Conservation (phyloP, 1,140 invertebrate genomes). For the Dryas iulia region DNA sequence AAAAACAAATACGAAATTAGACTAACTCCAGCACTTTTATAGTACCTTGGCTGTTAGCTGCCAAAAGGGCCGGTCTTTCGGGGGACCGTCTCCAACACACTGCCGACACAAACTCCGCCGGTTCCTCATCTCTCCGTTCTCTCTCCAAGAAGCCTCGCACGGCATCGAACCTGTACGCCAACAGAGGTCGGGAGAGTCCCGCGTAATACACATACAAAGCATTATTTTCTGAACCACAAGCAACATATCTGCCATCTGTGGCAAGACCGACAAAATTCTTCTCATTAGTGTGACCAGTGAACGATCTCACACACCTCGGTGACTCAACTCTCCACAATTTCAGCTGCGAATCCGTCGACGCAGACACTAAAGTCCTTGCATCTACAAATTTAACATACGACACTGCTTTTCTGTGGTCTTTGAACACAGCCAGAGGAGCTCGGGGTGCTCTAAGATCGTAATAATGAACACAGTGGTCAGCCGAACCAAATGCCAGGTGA, state of each 20-base stretch:
- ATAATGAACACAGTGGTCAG: slow-evolving; percentile 98
- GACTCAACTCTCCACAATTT: slow-evolving; percentile 95
- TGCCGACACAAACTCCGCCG: slow-evolving; percentile 96
- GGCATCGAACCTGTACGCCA: slow-evolving; percentile 94
- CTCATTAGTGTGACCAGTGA: slow-evolving; percentile 97
- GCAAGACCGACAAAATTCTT: slow-evolving; percentile 99
- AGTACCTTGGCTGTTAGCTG: slow-evolving; percentile 96
- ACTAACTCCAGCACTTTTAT: slow-evolving; percentile 93
- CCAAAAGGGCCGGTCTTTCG: slow-evolving; percentile 86
- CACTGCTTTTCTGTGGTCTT: slow-evolving; percentile 96
- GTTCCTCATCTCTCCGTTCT: slow-evolving; percentile 89
- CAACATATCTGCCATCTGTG: slow-evolving; percentile 96
- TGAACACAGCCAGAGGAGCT: slow-evolving; percentile 91
- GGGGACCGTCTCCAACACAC: slow-evolving; percentile 96
- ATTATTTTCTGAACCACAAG: slow-evolving; percentile 98
- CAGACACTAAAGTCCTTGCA: slow-evolving; percentile 94
- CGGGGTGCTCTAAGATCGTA: slow-evolving; percentile 95
- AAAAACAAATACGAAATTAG: background rate
- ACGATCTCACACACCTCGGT: slow-evolving; percentile 91
- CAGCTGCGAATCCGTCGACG: slow-evolving; percentile 96
- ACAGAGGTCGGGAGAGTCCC: slow-evolving; percentile 92
- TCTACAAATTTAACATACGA: slow-evolving; percentile 98
- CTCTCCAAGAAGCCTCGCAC: slow-evolving; percentile 89
- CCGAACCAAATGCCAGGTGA: slow-evolving; percentile 96
- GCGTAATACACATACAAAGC: slow-evolving; percentile 97